Evolutionary conservation across 2,113 vertebrate species (phyloP).

Genomic region (Anseranas semipalmata): DNA sequence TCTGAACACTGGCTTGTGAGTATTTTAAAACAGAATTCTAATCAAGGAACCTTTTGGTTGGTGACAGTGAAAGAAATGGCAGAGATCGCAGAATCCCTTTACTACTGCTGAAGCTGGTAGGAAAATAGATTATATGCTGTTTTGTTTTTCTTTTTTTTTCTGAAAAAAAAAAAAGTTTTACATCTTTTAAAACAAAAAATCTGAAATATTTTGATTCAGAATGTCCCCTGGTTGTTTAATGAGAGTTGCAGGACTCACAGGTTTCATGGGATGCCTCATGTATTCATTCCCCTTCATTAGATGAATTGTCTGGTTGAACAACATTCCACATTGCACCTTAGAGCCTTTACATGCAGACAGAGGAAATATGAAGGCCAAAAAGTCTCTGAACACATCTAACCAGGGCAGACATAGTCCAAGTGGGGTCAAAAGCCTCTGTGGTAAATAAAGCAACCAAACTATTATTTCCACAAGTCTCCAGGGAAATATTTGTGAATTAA

Average conservation of each 20-base stretch:
- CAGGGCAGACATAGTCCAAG: background rate
- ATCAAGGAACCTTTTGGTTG: background rate
- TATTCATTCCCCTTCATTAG: background rate
- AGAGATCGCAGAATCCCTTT: background rate
- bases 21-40: background rate
- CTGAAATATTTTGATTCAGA: background rate
- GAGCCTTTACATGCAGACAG: background rate
- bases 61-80: background rate
- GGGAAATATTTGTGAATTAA: background rate
- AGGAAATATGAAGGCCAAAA: background rate
- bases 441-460: background rate
- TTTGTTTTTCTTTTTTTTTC: background rate
- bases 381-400: background rate
- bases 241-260: background rate
- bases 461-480: background rate
- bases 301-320: background rate
- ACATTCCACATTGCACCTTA: background rate
- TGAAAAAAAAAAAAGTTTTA: background rate
- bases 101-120: background rate
- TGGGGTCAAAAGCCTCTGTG: background rate
- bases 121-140: background rate
- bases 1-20: background rate
- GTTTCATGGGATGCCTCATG: background rate
- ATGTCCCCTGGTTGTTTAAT: background rate
- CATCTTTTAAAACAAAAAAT: background rate